Percentiles rank a stretch among this genome's conserved stretches.
Evolutionary conservation across 2,888 invertebrate genomes (phyloP).

Genomic region (Mimumesa dahlbomi): DNA sequence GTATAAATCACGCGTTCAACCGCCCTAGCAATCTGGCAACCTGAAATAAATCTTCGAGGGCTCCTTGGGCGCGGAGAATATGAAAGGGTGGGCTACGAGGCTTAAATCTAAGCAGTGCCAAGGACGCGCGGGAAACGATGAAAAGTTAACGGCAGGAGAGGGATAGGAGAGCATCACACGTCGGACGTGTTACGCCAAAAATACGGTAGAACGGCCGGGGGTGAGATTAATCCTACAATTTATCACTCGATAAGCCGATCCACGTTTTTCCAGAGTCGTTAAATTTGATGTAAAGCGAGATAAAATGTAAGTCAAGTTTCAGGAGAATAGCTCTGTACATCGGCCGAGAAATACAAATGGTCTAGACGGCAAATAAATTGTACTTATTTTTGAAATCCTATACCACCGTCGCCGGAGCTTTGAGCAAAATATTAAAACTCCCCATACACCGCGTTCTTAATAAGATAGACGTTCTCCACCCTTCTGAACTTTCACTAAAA

Average conservation of each 20-base stretch:
- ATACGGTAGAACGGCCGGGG: neutral
- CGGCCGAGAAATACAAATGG: no score
- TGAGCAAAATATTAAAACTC: constrained; percentile 27
- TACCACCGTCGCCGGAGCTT: no score
- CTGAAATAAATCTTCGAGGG: constrained; percentile 56
- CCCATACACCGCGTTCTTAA: constrained; percentile 21
- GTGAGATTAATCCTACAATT: no score
- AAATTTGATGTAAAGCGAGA: neutral
- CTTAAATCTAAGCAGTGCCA: constrained; percentile 41
- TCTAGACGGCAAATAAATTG: no score
- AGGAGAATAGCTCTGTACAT: no score
- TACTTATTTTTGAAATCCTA: no score
- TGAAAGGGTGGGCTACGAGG: constrained; percentile 17
- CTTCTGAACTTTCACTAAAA: constrained; percentile 46
- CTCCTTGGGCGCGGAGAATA: constrained; percentile 9
- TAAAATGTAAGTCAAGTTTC: no score
- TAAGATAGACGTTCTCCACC: constrained; percentile 32
- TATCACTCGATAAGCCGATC: no score
- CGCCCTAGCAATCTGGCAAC: constrained; percentile 56
- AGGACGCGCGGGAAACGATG: constrained; percentile 20
- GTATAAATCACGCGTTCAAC: constrained; percentile 50
- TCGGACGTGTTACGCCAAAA: constrained; percentile 1
- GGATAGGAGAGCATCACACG: neutral
- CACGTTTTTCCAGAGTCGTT: neutral
- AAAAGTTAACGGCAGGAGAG: neutral